Evolutionary conservation across 2,113 vertebrate genomes (phyloP).

Genomic region (Deroptyus accipitrinus): DNA sequence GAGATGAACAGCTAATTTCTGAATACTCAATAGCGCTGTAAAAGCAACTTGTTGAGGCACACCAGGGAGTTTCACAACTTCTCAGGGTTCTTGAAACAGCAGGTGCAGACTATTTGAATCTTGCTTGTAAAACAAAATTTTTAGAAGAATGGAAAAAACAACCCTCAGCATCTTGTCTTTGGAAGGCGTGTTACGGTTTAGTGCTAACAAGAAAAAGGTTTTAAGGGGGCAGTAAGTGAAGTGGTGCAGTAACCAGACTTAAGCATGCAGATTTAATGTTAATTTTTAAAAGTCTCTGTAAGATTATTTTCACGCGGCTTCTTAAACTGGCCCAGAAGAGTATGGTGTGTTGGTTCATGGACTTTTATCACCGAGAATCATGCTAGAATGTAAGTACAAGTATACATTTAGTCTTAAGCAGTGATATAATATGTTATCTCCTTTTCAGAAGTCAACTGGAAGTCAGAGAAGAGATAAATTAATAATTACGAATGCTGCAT

Average conservation of each 20-base stretch:
- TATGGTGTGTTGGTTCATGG: neutral
- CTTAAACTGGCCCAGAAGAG: neutral
- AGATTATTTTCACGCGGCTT: neutral
- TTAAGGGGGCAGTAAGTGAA: neutral
- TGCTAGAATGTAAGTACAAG: neutral
- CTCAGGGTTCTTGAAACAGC: neutral
- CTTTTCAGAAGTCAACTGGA: slow-evolving; percentile 19
- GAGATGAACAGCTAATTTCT: neutral
- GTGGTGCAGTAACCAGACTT: neutral
- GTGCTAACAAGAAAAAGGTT: neutral
- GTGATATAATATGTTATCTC: neutral
- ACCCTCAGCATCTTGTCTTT: neutral
- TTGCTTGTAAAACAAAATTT: neutral
- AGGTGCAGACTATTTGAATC: neutral
- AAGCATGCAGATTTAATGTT: neutral
- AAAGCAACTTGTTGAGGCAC: neutral
- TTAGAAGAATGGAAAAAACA: neutral
- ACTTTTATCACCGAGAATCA: neutral
- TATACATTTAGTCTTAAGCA: neutral
- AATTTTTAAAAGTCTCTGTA: neutral
- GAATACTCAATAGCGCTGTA: neutral
- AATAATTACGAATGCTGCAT: slow-evolving; percentile 37
- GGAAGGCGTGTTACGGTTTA: neutral
- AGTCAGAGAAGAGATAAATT: slow-evolving; percentile 45
- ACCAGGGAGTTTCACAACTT: neutral